These are phyloP conservation scores for Lepidurus packardi DNA, from an alignment of 1,140 invertebrate genomes.

Conservation along the genomic window DNA sequence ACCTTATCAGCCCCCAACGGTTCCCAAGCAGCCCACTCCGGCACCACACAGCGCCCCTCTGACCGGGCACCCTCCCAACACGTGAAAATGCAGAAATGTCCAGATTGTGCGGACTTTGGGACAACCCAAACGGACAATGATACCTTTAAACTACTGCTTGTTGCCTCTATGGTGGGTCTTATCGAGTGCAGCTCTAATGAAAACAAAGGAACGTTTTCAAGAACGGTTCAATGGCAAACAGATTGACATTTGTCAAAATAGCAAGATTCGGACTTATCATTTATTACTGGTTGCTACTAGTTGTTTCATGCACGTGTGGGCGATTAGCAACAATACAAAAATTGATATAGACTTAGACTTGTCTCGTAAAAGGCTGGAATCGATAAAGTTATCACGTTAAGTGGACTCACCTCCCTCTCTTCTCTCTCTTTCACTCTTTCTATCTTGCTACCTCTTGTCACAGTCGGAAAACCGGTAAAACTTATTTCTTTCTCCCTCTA, in stretches of 20 bases:
- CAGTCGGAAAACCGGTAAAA: background rate
- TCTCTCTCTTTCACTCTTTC: background rate
- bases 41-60: background rate
- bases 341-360: background rate
- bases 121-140: background rate
- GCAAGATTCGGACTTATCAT: background rate
- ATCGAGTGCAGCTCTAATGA: constrained; percentile 5
- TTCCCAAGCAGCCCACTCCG: background rate
- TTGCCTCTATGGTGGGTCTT: background rate
- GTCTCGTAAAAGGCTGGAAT: background rate
- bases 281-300: constrained; percentile 3
- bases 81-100: constrained; percentile 17
- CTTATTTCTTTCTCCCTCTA: background rate
- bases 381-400: constrained; percentile 16
- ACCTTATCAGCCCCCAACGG: background rate
- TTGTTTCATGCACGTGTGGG: background rate
- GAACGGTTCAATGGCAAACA: background rate
- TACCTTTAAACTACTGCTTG: background rate
- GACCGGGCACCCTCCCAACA: background rate
- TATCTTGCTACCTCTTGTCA: background rate
- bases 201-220: constrained; percentile 15
- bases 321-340: background rate
- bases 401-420: background rate
- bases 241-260: background rate
- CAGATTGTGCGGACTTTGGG: constrained; percentile 5